These are phyloP conservation scores for Calonectris borealis DNA, from an alignment of 2,113 vertebrate genomes.

Conservation along the genomic window DNA sequence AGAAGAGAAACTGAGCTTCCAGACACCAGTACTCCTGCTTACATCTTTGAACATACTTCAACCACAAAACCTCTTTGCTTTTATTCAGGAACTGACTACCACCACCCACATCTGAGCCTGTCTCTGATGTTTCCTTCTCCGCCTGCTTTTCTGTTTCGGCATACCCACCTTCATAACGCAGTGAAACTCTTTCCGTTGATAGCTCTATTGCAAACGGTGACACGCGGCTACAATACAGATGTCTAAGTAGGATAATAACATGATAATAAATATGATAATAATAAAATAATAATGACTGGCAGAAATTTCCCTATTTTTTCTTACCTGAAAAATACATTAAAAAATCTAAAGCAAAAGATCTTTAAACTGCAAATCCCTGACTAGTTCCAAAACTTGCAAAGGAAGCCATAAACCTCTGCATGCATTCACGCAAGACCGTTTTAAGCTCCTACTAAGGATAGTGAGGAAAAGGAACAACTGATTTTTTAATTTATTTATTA, in stretches of 20 bases:
- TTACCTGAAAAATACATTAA: background rate
- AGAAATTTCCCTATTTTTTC: background rate
- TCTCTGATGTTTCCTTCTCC: background rate
- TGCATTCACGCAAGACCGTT: background rate
- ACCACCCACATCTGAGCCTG: background rate
- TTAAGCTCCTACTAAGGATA: background rate
- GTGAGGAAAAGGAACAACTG: background rate
- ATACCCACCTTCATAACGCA: fast-evolving
- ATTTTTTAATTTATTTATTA: background rate
- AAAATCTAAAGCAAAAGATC: background rate
- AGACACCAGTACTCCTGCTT: background rate
- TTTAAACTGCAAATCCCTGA: background rate
- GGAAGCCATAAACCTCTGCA: background rate
- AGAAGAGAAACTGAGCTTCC: background rate
- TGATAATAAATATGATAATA: no score
- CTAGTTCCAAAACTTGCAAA: background rate
- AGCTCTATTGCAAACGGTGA: no score
- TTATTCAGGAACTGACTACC: background rate
- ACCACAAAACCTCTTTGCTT: background rate
- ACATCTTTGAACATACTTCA: background rate
- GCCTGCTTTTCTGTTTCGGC: fast-evolving
- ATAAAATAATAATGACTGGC: background rate
- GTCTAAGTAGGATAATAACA: background rate
- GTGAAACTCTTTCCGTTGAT: background rate
- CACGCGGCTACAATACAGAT: background rate